A percentile compares a stretch with the other conserved stretches of the same genome.
Evolutionary conservation across 2,113 vertebrate genomes (phyloP).

Genomic region (Urocolius indicus): DNA sequence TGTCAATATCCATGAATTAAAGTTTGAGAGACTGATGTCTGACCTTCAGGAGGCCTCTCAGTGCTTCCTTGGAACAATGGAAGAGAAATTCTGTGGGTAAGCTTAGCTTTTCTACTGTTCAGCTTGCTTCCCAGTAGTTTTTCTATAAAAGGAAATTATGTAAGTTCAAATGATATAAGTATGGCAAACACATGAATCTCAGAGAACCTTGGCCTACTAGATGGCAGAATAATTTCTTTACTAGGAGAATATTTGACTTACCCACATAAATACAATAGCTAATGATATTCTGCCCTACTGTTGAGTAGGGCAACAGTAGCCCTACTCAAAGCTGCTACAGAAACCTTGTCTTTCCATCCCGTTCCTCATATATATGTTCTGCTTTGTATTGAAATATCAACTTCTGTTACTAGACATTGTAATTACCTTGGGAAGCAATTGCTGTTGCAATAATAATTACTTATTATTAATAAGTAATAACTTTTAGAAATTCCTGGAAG

Average conservation of each 20-base stretch:
- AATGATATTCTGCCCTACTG: not conserved
- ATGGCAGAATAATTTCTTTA: not conserved
- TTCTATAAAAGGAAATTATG: not conserved
- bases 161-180: not conserved
- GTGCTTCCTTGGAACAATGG: not conserved
- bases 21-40: not conserved
- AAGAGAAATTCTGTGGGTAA: not conserved
- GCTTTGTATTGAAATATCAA: not conserved
- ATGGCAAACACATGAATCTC: not conserved
- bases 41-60: not conserved
- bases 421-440: not conserved
- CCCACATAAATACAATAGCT: not conserved
- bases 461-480: not conserved
- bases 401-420: not conserved
- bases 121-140: not conserved
- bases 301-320: too few relatives aligned
- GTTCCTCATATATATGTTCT: not conserved
- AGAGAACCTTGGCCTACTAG: not conserved
- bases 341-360: not conserved
- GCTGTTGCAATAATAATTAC: not conserved
- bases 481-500: not conserved
- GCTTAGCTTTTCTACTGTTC: not conserved
- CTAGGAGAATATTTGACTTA: not conserved
- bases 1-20: not conserved
- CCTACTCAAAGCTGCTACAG: not conserved